Percentiles rank a stretch among this genome's conserved stretches.
phyloP scores from a whole-genome alignment of 2,113 vertebrate genomes.

The Murina feae region DNA sequence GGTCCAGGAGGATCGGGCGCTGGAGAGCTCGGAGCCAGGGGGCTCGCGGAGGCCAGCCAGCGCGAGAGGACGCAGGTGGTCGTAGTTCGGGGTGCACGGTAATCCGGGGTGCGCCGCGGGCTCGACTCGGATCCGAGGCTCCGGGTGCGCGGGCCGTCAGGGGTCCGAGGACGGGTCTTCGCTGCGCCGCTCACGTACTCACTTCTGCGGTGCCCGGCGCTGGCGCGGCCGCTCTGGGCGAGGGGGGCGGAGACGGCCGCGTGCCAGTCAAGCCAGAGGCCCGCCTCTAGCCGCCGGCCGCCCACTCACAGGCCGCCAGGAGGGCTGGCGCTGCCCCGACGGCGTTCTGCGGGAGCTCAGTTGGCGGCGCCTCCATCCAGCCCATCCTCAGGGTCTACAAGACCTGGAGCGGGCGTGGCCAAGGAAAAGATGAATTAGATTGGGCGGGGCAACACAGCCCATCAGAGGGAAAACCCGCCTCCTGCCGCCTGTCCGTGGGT shows the following conservation, averaged over 20 bases:
- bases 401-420: conserved; percentile 29
- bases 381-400: neutral
- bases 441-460: conserved; percentile 64
- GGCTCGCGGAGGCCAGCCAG: neutral
- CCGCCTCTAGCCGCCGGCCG: conserved; percentile 51
- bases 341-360: conserved; percentile 40
- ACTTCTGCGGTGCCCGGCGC: conserved; percentile 63
- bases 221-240: conserved; percentile 47
- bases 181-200: conserved; percentile 67
- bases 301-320: conserved; percentile 53
- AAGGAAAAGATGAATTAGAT: conserved; percentile 80
- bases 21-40: neutral
- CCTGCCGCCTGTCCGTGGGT: neutral
- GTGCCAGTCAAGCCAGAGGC: conserved; percentile 49
- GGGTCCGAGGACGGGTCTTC: conserved; percentile 44
- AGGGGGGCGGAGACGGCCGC: neutral
- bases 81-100: conserved; percentile 14
- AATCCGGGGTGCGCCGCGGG: neutral
- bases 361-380: conserved; percentile 5
- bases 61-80: neutral
- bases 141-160: conserved; percentile 39
- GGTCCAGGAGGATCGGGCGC: conserved; percentile 46
- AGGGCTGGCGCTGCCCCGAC: conserved; percentile 43
- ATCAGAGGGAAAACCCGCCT: conserved; percentile 15
- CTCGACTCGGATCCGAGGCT: neutral